These are phyloP conservation scores for Glaucomys volans DNA, from an alignment of 2,113 vertebrate species.

Conservation along the genomic window DNA sequence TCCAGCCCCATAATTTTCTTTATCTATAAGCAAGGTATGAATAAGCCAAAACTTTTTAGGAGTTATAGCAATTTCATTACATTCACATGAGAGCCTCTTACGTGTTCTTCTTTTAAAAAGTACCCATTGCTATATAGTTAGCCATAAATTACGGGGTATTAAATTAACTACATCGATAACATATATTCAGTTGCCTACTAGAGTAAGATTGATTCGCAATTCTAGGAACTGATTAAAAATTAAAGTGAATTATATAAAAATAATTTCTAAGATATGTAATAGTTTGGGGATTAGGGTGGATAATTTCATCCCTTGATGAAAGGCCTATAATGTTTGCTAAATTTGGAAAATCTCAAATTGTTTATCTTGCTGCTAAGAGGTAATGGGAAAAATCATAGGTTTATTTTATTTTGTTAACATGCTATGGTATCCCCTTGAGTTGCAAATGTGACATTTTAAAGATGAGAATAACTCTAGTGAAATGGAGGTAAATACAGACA, in stretches of 20 bases:
- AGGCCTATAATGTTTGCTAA: not conserved
- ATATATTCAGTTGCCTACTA: not conserved
- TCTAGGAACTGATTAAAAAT: constrained; percentile 15
- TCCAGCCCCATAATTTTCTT: constrained; percentile 64
- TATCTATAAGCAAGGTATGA: constrained; percentile 55
- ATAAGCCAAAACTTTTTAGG: constrained; percentile 47
- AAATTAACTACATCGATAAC: constrained; percentile 29
- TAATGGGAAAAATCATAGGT: constrained; percentile 14
- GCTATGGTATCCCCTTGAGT: not conserved
- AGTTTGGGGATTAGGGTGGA: not conserved
- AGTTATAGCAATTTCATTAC: constrained; percentile 55
- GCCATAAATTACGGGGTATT: constrained; percentile 24
- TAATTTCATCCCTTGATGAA: constrained; percentile 43
- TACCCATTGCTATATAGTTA: constrained; percentile 34
- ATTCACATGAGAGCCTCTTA: constrained; percentile 14
- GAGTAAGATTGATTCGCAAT: constrained; percentile 27
- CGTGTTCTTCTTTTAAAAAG: constrained; percentile 30
- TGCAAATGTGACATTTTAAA: constrained; percentile 35
- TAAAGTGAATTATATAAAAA: constrained; percentile 31
- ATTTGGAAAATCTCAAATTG: constrained; percentile 9
- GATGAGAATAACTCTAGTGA: not conserved
- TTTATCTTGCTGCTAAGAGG: constrained; percentile 20
- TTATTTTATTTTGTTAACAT: constrained; percentile 37
- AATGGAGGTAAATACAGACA: not conserved
- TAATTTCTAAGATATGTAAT: constrained; percentile 44